Evolutionary conservation across 2,888 invertebrate species (phyloP), one percentile per base, ranked within the genome.

Genomic region (Automeris io): DNA sequence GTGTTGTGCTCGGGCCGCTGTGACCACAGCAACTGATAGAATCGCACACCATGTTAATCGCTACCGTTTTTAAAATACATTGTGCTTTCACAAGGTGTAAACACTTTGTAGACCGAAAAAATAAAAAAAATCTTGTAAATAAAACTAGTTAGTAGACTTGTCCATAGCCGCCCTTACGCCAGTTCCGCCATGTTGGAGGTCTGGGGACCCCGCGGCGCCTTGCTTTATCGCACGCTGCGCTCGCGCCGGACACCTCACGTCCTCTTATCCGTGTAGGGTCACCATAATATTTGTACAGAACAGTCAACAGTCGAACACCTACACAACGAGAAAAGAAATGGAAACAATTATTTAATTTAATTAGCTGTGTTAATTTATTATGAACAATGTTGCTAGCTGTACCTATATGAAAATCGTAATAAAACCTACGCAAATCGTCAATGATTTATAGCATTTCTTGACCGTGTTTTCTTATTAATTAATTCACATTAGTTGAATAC

Each of bases 181-280:
- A 46, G 56, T 51, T 51, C 53, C 51, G 52, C 70, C 71, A 59
- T 71, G 80, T 62, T 74, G 83, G 79, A 63, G 83, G 83, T 77
- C 81, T 59, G 69, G 71, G 61, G 73, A 53, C 77, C 85, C 85
- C 83, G 85, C 76, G 81, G 85, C 79, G 83, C 74, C 63, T 68
- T 79, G 83, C 76, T 83, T 82, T 82, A 85, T 85, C 80, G 80
- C 85, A 77, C 73, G 82, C 81, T 75, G 82, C 73, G 81, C 79
- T 56, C 67, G 70, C 75, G 70, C 62, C 71, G 75, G 72, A 75
- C 81, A 78, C 77, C 78, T 75, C 77, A 58, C 70, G 57, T 60
- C 60, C 69, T 46, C 54, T 41, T 48, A 45, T 43, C 59, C 52
- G 49, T 41, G 56, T 67, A 68, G 66, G 68, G 64, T 54, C 54